A percentile compares a stretch with the other conserved stretches of the same genome.
phyloP scores from a whole-genome alignment of 2,113 vertebrate genomes.

The Alexandromys fortis region DNA sequence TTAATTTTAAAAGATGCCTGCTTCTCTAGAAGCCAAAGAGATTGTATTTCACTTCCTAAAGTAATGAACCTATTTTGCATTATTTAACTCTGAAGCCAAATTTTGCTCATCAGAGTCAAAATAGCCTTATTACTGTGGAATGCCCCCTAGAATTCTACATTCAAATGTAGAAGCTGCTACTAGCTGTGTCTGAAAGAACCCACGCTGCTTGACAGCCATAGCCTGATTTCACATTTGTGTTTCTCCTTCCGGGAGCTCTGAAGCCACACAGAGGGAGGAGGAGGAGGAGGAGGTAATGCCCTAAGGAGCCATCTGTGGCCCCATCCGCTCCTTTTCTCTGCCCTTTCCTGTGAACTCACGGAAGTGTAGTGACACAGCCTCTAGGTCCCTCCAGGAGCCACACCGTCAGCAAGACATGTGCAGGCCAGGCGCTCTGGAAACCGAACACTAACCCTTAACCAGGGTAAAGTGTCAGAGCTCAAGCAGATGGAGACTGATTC shows the following conservation, averaged over 20 bases:
- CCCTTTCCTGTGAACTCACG: background rate
- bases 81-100: conserved; percentile 18
- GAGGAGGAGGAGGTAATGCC: background rate
- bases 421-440: fast-evolving
- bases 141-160: background rate
- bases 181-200: background rate
- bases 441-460: too few species aligned
- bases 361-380: fast-evolving
- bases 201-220: background rate
- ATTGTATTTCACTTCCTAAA: conserved; percentile 7
- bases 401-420: fast-evolving
- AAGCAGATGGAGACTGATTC: background rate
- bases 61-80: conserved; percentile 18
- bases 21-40: background rate
- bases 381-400: background rate
- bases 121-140: background rate
- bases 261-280: background rate
- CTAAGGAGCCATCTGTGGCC: background rate
- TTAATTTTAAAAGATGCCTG: conserved; percentile 19
- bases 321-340: background rate
- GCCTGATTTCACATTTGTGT: background rate
- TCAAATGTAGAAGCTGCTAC: background rate
- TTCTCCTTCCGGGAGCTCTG: background rate
- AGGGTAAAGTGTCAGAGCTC: background rate
- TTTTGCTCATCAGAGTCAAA: conserved; percentile 2